phyloP scores from a whole-genome alignment of 2,888 invertebrate genomes.

The Cryptus viduatorius region DNA sequence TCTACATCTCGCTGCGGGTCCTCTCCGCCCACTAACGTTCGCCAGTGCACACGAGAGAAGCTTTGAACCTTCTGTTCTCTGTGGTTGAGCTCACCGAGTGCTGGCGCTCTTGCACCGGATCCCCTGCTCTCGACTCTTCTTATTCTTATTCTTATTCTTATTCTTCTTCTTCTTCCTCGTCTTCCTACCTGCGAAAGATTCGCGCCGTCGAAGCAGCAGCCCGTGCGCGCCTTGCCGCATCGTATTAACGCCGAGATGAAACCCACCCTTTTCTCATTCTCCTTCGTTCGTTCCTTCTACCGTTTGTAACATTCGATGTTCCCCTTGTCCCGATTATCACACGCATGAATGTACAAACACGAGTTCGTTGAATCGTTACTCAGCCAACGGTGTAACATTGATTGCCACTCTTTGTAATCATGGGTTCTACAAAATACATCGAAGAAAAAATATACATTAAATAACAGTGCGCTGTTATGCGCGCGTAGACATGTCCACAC shows the following conservation, averaged over 20 bases:
- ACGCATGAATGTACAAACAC: constrained; percentile 41
- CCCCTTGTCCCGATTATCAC: constrained; percentile 54
- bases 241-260: constrained; percentile 50
- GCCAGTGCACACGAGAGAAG: constrained; percentile 39
- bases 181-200: constrained; percentile 53
- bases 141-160: constrained; percentile 31
- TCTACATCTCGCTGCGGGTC: constrained; percentile 57
- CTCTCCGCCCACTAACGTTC: constrained; percentile 64
- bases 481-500: too few relatives aligned
- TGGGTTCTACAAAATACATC: background rate
- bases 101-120: constrained; percentile 45
- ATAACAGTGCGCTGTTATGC: too few relatives aligned
- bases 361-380: background rate
- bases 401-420: constrained; percentile 14
- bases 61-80: constrained; percentile 61
- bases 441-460: background rate
- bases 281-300: constrained; percentile 29
- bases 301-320: constrained; percentile 49
- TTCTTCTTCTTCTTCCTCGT: constrained; percentile 60
- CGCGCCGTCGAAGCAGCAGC: constrained; percentile 31
- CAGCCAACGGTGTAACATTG: constrained; percentile 15
- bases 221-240: constrained; percentile 47
- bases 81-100: constrained; percentile 35
- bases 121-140: constrained; percentile 38
- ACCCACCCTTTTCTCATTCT: constrained; percentile 42